phyloP scores from a whole-genome alignment of 2,888 invertebrate genomes.

The Invenusta paracnida region DNA sequence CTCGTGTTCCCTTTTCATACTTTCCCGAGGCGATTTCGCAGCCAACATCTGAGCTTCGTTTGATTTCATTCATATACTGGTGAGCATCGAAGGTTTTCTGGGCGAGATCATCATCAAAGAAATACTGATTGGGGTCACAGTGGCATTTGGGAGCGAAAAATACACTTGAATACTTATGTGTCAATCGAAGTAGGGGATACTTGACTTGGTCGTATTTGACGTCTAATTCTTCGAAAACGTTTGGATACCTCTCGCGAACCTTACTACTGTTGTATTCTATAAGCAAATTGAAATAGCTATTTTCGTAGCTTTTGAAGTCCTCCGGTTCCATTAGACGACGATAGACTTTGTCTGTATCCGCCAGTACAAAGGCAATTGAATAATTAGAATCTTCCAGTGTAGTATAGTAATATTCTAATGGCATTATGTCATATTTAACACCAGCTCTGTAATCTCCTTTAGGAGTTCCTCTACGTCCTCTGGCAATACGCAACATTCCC shows the following conservation, averaged over 20 bases:
- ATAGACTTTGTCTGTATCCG: conserved; percentile 58
- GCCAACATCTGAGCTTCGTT: conserved; percentile 28
- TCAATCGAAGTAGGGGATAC: conserved; percentile 56
- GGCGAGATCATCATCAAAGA: conserved; percentile 59
- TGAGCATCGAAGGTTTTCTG: conserved; percentile 60
- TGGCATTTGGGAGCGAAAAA: conserved; percentile 60
- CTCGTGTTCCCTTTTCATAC: conserved; percentile 59
- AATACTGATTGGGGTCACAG: conserved; percentile 60
- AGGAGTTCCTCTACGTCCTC: conserved; percentile 45
- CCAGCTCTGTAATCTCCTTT: conserved; percentile 46
- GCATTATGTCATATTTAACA: conserved; percentile 47
- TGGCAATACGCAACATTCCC: conserved; percentile 34
- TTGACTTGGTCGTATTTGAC: conserved; percentile 51
- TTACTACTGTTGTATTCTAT: conserved; percentile 58
- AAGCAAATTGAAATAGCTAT: conserved; percentile 59
- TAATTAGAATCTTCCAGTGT: conserved; percentile 56
- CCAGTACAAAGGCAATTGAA: conserved; percentile 59
- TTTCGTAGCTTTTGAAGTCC: conserved; percentile 48
- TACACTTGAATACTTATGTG: conserved; percentile 59
- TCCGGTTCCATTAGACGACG: conserved; percentile 45
- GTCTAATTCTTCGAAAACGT: conserved; percentile 54
- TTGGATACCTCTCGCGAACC: conserved; percentile 48
- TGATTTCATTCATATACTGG: conserved; percentile 57
- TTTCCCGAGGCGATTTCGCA: conserved; percentile 48
- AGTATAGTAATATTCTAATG: conserved; percentile 59